phyloP scores from a whole-genome alignment of 2,888 invertebrate species.

The Esperia sulphurella region DNA sequence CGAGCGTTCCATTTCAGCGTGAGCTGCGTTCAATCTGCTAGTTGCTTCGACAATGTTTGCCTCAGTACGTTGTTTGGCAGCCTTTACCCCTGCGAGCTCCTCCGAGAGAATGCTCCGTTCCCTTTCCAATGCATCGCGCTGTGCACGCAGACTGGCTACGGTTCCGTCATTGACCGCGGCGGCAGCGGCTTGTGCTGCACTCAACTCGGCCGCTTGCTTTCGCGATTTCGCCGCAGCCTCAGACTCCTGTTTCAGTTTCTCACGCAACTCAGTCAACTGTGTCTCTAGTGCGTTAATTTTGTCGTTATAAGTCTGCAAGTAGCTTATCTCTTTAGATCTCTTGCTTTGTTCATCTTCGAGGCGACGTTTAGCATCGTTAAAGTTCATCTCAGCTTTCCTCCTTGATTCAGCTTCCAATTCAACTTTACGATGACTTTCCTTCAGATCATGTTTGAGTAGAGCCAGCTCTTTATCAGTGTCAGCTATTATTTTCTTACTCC shows the following conservation, averaged over 20 bases:
- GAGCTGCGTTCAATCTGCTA: conserved; percentile 78
- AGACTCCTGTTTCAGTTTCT: conserved; percentile 91
- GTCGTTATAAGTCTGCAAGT: conserved; percentile 91
- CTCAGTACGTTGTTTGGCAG: conserved; percentile 85
- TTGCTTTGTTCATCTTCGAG: conserved; percentile 93
- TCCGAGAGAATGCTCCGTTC: conserved; percentile 88
- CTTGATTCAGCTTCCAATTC: conserved; percentile 92
- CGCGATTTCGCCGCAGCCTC: conserved; percentile 89
- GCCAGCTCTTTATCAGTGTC: conserved; percentile 93
- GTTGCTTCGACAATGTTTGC: conserved; percentile 79
- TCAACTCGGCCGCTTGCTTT: conserved; percentile 92
- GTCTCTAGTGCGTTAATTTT: conserved; percentile 92
- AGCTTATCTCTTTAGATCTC: conserved; percentile 90
- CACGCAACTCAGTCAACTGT: conserved; percentile 91
- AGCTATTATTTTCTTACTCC: conserved; percentile 87
- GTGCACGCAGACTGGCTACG: conserved; percentile 85
- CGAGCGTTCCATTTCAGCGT: conserved; percentile 82
- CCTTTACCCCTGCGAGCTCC: conserved; percentile 89
- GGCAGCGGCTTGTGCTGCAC: conserved; percentile 88
- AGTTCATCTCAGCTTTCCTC: conserved; percentile 88
- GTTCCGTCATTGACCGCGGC: conserved; percentile 89
- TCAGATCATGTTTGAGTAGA: conserved; percentile 91
- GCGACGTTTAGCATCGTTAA: conserved; percentile 89
- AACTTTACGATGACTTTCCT: conserved; percentile 92
- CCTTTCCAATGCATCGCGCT: conserved; percentile 88